A percentile compares a stretch with the other conserved stretches of the same genome.
Evolutionary conservation across 2,888 invertebrate species (phyloP).

Genomic region (Latheticus oryzae): DNA sequence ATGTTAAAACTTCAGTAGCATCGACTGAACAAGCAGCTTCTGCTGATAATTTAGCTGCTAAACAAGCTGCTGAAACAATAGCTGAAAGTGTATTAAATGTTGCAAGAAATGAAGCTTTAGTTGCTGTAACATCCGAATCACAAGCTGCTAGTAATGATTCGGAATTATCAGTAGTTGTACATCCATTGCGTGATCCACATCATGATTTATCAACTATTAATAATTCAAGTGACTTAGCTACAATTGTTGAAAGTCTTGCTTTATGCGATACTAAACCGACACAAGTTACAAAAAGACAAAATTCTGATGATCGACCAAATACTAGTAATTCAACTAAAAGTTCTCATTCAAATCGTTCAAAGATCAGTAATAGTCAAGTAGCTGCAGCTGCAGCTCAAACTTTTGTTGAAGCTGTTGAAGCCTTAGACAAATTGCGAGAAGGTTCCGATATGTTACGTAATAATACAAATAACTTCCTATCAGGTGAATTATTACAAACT

Average conservation of each 20-base stretch:
- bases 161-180: constrained; percentile 70
- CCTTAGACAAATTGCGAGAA: constrained; percentile 75
- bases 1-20: constrained; percentile 83
- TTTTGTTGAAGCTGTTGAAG: constrained; percentile 71
- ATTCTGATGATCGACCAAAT: constrained; percentile 44
- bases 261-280: constrained; percentile 69
- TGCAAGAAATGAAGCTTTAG: constrained; percentile 77
- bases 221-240: constrained; percentile 83
- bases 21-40: constrained; percentile 96
- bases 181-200: constrained; percentile 72
- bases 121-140: constrained; percentile 67
- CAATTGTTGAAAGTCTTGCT: constrained; percentile 86
- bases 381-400: constrained; percentile 63
- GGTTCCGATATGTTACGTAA: constrained; percentile 80
- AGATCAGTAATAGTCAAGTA: constrained; percentile 60
- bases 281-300: constrained; percentile 43
- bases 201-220: constrained; percentile 78
- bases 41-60: constrained; percentile 89
- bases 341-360: constrained; percentile 57
- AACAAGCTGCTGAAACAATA: constrained; percentile 89
- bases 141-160: constrained; percentile 69
- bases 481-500: constrained; percentile 60
- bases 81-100: constrained; percentile 84
- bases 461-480: constrained; percentile 82
- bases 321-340: constrained; percentile 58